Evolutionary conservation across 2,113 vertebrate species (phyloP).

Genomic region (Salminus brasiliensis): DNA sequence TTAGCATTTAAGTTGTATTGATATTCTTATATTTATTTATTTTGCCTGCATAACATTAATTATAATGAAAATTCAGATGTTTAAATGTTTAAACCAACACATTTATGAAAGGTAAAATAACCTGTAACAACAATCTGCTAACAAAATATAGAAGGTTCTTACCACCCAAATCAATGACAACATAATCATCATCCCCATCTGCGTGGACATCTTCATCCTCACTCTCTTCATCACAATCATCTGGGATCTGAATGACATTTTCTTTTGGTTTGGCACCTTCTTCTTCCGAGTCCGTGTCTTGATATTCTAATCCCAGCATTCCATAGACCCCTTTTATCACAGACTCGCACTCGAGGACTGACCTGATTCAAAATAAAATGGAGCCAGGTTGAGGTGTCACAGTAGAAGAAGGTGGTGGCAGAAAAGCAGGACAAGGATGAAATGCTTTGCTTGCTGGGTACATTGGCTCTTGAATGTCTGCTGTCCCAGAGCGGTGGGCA

Average conservation of each 20-base stretch:
- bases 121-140: not conserved
- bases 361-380: conserved; percentile 51
- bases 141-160: not conserved
- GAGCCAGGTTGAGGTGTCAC: not conserved
- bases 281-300: conserved; percentile 61
- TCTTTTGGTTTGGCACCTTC: not conserved
- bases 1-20: no score
- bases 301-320: conserved; percentile 67
- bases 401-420: no score
- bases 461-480: no score
- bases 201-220: not conserved
- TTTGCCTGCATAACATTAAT: no score
- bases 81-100: no score
- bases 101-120: not conserved
- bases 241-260: not conserved
- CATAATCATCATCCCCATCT: conserved; percentile 30
- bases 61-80: no score
- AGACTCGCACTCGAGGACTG: conserved; percentile 63
- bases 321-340: conserved; percentile 65
- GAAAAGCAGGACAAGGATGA: no score
- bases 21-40: no score
- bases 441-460: no score
- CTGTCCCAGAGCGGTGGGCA: no score
- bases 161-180: conserved; percentile 44
- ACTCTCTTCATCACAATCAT: conserved; percentile 2